phyloP scores from a whole-genome alignment of 2,113 vertebrate genomes.

The Ictalurus punctatus region DNA sequence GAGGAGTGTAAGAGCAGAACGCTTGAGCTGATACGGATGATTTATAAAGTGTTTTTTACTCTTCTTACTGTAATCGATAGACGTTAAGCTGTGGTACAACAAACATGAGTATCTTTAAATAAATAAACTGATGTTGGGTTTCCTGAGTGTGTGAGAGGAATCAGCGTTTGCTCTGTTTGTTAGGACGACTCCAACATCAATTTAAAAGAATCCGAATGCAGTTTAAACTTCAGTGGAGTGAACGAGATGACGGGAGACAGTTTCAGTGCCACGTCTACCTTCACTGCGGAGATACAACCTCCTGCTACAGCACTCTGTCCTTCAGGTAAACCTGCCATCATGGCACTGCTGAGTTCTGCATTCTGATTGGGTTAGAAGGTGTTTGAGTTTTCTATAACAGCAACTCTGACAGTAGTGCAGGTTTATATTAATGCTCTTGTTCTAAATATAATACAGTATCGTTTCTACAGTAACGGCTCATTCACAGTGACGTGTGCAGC shows the following conservation, averaged over 20 bases:
- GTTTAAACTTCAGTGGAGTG: constrained; percentile 12
- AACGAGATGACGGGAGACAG: constrained; percentile 19
- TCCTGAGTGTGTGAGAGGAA: not conserved
- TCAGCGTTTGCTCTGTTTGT: not conserved
- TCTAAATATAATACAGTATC: not conserved
- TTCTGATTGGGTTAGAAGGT: not conserved
- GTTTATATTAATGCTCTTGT: not conserved
- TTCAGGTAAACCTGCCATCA: not conserved
- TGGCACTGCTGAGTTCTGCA: not conserved
- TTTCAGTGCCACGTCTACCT: not conserved
- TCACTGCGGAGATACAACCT: not conserved
- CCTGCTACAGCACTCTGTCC: not conserved
- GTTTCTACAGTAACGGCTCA: not conserved
- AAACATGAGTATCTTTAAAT: not conserved
- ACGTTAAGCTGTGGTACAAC: not conserved
- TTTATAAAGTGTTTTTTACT: not conserved
- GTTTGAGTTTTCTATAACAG: not conserved
- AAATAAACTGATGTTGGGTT: not conserved
- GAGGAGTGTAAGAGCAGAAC: not conserved
- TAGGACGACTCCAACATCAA: constrained; percentile 24
- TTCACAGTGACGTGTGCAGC: not conserved
- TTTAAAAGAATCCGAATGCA: not conserved
- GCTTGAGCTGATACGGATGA: not conserved
- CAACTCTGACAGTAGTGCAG: not conserved
- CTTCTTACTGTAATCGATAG: not conserved